phyloP scores from a whole-genome alignment of 2,113 vertebrate genomes.

The Ctenomys sociabilis region DNA sequence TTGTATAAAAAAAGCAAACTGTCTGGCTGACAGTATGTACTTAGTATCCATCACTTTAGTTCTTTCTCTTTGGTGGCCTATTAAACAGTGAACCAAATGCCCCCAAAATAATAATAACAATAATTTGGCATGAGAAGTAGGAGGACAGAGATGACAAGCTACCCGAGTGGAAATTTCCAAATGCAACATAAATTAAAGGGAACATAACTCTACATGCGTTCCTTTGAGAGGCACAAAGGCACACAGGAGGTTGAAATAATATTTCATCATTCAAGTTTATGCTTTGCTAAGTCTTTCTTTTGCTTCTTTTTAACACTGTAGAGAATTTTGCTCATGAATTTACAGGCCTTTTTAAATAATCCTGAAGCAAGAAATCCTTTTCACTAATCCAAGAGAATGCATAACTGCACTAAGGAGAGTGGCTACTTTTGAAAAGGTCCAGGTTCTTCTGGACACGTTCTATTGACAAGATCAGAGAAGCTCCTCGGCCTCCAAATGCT shows the following conservation, averaged over 20 bases:
- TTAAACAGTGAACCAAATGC: neutral
- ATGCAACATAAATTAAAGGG: neutral
- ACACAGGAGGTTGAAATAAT: neutral
- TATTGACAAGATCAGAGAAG: neutral
- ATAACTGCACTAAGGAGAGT: conserved; percentile 36
- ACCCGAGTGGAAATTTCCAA: neutral
- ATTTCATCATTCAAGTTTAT: neutral
- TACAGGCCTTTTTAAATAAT: conserved; percentile 20
- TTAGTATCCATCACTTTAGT: neutral
- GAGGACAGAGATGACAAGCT: neutral
- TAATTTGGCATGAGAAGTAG: rapidly evolving
- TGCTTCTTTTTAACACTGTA: conserved; percentile 30
- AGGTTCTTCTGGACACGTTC: neutral
- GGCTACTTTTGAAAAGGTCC: conserved; percentile 36
- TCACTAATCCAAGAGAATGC: conserved; percentile 62
- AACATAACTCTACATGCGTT: neutral
- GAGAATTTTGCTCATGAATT: conserved; percentile 28
- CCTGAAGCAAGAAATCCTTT: conserved; percentile 52
- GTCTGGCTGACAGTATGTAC: neutral
- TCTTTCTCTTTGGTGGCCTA: neutral
- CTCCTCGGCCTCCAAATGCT: neutral
- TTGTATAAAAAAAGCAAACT: neutral
- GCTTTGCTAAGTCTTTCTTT: neutral
- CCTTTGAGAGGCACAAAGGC: neutral
- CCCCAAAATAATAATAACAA: neutral